Percentiles rank a stretch among this genome's conserved stretches.
Evolutionary conservation across 2,113 vertebrate genomes (phyloP).

Genomic region (Gymnobelideus leadbeateri): DNA sequence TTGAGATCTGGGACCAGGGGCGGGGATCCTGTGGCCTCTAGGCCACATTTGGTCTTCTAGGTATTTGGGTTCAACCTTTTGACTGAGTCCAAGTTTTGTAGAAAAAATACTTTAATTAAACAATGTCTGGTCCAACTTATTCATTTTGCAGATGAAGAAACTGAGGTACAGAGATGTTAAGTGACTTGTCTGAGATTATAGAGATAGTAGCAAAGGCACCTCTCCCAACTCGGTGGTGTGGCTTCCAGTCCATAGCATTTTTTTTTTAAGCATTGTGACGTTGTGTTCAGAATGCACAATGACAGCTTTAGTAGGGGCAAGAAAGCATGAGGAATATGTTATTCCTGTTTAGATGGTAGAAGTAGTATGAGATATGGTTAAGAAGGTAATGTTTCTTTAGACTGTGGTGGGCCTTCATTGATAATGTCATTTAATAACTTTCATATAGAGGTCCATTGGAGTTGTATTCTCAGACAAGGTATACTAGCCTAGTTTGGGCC

Average conservation of each 20-base stretch:
- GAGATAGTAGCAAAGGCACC: background rate
- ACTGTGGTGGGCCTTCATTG: background rate
- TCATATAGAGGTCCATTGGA: background rate
- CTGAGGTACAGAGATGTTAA: background rate
- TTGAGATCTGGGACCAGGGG: background rate
- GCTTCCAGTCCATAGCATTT: background rate
- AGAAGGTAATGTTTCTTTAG: background rate
- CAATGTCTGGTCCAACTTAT: background rate
- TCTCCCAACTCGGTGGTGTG: background rate
- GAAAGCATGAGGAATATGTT: background rate
- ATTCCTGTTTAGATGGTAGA: background rate
- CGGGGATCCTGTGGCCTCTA: too few species aligned
- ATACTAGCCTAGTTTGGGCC: background rate
- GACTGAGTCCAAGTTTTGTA: too few species aligned
- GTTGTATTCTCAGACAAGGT: background rate
- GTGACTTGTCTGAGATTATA: background rate
- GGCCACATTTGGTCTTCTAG: too few species aligned
- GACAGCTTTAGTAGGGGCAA: background rate
- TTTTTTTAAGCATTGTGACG: background rate
- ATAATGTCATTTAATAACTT: background rate
- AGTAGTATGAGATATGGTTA: background rate
- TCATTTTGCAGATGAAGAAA: background rate
- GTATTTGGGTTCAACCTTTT: too few species aligned
- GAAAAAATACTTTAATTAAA: too few species aligned
- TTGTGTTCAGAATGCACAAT: background rate